Percentiles rank a stretch among this genome's conserved stretches.
Evolutionary conservation across 2,797 vertebrate genomes (phyloP).

Genomic region (Momotus momota): DNA sequence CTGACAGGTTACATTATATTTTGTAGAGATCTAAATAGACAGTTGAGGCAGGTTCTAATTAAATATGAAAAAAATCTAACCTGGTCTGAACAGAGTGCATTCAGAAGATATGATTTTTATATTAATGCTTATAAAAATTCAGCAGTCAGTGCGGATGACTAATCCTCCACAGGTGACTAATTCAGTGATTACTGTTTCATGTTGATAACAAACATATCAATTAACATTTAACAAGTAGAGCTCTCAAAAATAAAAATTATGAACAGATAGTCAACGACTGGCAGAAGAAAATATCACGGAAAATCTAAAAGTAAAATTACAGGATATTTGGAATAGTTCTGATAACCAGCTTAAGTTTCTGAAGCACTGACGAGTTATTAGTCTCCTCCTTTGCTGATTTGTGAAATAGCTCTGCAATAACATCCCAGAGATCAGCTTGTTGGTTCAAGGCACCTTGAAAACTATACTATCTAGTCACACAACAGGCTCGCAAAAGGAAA

Average conservation of each 20-base stretch:
- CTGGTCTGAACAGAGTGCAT: neutral
- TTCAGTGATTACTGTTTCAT: conserved; percentile 34
- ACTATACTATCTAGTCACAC: neutral
- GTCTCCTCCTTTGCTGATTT: neutral
- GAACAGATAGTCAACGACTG: neutral
- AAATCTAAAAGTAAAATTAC: conserved; percentile 1
- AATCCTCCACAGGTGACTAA: conserved; percentile 52
- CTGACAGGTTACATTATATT: neutral
- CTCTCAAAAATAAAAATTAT: conserved; percentile 17
- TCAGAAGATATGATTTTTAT: neutral
- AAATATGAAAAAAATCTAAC: neutral
- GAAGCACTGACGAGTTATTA: neutral
- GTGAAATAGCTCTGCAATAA: neutral
- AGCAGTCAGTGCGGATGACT: conserved; percentile 24
- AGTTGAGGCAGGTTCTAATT: neutral
- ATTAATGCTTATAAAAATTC: conserved; percentile 27
- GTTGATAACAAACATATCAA: conserved; percentile 35
- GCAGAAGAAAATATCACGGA: neutral
- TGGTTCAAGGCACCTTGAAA: neutral
- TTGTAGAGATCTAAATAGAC: neutral
- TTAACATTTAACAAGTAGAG: conserved; percentile 54
- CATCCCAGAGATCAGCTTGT: neutral
- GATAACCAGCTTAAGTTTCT: neutral
- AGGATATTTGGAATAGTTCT: neutral
- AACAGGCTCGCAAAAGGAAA: neutral